A percentile compares a stretch with the other conserved stretches of the same genome.
phyloP scores from a whole-genome alignment of 2,888 invertebrate genomes.

The Philopedon plagiatum region DNA sequence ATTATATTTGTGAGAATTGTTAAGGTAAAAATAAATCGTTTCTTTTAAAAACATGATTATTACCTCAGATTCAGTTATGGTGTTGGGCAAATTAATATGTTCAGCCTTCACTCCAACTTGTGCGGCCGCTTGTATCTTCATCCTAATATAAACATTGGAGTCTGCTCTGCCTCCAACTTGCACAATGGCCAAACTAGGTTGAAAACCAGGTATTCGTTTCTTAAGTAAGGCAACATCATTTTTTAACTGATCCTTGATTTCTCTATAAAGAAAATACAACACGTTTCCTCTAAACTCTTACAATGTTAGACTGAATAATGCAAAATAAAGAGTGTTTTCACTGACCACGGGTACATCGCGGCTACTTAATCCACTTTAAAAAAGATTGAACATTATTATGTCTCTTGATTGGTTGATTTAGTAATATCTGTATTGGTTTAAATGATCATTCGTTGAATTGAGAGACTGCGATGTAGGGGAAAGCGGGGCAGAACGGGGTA shows the following conservation, averaged over 20 bases:
- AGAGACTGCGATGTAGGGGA: too few relatives aligned
- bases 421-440: too few relatives aligned
- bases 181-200: conserved; percentile 89
- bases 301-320: too few relatives aligned
- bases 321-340: too few relatives aligned
- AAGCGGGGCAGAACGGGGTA: too few relatives aligned
- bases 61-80: conserved; percentile 86
- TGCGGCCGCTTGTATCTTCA: conserved; percentile 93
- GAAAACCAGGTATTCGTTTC: conserved; percentile 74
- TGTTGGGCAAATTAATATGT: conserved; percentile 84
- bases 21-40: too few relatives aligned
- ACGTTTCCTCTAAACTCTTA: background rate
- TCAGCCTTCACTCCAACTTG: conserved; percentile 90
- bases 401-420: too few relatives aligned
- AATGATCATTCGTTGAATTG: too few relatives aligned
- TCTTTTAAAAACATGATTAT: background rate
- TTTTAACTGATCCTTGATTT: conserved; percentile 79
- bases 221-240: conserved; percentile 76
- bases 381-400: too few relatives aligned
- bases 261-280: conserved; percentile 68
- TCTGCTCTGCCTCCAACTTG: conserved; percentile 97
- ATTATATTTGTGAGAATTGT: too few relatives aligned
- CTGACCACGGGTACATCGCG: too few relatives aligned
- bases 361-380: too few relatives aligned
- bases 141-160: conserved; percentile 97